Evolutionary conservation across 2,113 vertebrate species (phyloP), one percentile per base, ranked within the genome.

Genomic region (Toxostoma redivivum): DNA sequence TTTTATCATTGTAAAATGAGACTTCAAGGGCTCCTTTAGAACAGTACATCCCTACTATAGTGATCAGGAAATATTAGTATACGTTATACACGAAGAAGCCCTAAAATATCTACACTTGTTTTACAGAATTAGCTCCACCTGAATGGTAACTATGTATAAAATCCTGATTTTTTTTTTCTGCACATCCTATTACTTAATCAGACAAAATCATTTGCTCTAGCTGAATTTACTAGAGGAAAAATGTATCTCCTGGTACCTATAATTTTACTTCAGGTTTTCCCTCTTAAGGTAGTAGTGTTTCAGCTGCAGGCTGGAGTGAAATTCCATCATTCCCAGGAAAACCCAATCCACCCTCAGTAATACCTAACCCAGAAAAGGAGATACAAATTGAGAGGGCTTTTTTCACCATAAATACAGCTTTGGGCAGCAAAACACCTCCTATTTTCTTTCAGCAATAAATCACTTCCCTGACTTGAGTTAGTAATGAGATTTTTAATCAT

Each of bases 401-500:
- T 38, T 93, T 92, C 51, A 74, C 81, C 35, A 90, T 93, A 97
- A 97, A 97, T 27, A 67, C 89, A 96, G 90, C 92, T 93, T 70
- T 89, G 97, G 97, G 97, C 96, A 97, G 82, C 81, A 22, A 83
- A 97, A 95, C 78, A 80, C 86, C 84, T 96, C 78, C 77, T 89
- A 37, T 96, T 98, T 95, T 88, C 83, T 95, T 97, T 91, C 91
- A 94, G 95, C 77, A 95, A 98, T 97, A 97, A 98, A 97, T 98
- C 91, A 97, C 65, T 81, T 94, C 93, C 90, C 95, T 96, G 95
- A 96, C 94, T 94, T 53, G 93, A 96, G 97, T 95, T 92, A 91
- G 86, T 97, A 98, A 98, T 97, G 96, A 97, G 97, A 97, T 97
- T 98, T 98, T 98, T 98, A 98, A 98, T 98, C 97, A 97, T 96